Evolutionary conservation across 2,888 invertebrate genomes (phyloP), one percentile per base, ranked within the genome.

Genomic region (Trimorus sp.): DNA sequence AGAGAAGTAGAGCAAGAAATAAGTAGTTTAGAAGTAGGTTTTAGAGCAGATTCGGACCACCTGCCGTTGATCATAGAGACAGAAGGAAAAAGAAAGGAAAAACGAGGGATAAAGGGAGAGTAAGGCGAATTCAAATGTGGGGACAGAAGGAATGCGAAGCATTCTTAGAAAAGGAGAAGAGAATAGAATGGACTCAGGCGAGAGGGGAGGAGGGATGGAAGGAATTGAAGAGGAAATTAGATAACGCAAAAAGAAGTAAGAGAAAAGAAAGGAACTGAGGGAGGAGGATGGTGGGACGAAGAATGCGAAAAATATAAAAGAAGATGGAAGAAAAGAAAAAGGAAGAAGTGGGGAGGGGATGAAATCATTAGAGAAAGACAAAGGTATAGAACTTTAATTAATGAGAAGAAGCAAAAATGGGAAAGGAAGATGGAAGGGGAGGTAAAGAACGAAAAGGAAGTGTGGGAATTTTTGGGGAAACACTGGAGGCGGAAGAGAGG

Each of bases 41-140:
- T 26, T 26, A 26, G 26, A 26, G 26, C 4, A 4, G 69, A 58
- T 16, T 69, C 69, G 37, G 69, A 69, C 14, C 69, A 69, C 9
- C 14, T 49, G 7, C 63, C 63, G 5, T 7, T 63, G 9, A 42
- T 40, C 16, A 7, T 66, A 12, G 12, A 36, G 15, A 11, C 45
- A 36, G 9, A 48, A 62, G 16, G 37, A 48, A 14, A 42, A 36
- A 36, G 14, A 11, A 16, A 42, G 62, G 48, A 36, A 6, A 26
- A 26, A 26, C 1, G 16, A 48, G 48, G 37, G 60, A 48, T n/a
- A 49, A 63, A 14, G 40, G 26, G 36, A 40, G 45, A 4, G 26
- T 26, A 26, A 26, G 26, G 26, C 26, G n/a, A 36, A 45, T 42
- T 26, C 45, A 62, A 12, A 45, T 45, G 14, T 62, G 45, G 60